These are phyloP conservation scores for Reinhardtius hippoglossoides DNA, from an alignment of 2,113 vertebrate species.

Conservation along the genomic window DNA sequence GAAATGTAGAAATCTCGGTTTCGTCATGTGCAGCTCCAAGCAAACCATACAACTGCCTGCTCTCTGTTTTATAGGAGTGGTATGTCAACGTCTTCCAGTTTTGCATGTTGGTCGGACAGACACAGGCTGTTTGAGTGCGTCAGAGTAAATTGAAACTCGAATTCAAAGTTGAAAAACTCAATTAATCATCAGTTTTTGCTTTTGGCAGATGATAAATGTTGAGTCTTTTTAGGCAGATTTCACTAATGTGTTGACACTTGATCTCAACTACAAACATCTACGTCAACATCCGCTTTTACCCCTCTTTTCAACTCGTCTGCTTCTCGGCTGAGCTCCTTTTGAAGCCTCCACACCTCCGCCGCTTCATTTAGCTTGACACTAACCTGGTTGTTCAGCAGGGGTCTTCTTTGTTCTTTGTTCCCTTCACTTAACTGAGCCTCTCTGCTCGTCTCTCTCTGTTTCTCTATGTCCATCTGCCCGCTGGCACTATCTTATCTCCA, in stretches of 20 bases:
- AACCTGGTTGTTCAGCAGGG: constrained; percentile 63
- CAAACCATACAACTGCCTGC: not conserved
- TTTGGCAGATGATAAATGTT: not conserved
- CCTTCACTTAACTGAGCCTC: constrained; percentile 60
- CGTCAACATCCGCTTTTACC: constrained; percentile 14
- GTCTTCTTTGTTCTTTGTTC: constrained; percentile 64
- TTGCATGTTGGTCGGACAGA: not conserved
- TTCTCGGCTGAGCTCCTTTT: constrained; percentile 10
- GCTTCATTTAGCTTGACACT: constrained; percentile 58
- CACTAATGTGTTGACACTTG: constrained; percentile 17
- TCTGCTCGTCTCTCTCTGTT: constrained; percentile 68
- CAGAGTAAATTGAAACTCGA: not conserved
- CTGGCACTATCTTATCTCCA: constrained; percentile 72
- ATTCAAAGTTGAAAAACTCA: too few species aligned
- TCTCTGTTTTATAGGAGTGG: not conserved
- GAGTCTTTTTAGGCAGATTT: constrained; percentile 9
- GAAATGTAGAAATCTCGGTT: constrained; percentile 1
- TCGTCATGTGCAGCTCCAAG: not conserved
- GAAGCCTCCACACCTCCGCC: constrained; percentile 24
- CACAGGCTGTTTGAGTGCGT: not conserved
- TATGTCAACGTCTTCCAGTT: not conserved
- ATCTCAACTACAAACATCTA: constrained; percentile 8
- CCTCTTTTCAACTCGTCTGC: constrained; percentile 3
- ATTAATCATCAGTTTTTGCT: not conserved
- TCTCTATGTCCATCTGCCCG: constrained; percentile 74